phyloP scores from a whole-genome alignment of 1,140 invertebrate species.

The Battus philenor region DNA sequence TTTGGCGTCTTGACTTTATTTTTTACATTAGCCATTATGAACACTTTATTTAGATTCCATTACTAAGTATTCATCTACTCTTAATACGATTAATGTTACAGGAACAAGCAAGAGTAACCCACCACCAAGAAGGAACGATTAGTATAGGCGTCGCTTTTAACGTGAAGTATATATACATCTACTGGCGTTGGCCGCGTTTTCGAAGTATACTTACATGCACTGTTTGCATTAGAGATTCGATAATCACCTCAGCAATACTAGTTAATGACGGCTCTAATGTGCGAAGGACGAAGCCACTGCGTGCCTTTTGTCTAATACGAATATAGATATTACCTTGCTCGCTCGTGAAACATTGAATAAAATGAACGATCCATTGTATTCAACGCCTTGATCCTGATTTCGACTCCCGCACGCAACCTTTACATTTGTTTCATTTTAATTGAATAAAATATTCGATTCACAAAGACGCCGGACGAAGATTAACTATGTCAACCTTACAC shows the following conservation, averaged over 20 bases:
- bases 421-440: constrained; percentile 12
- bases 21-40: constrained; percentile 65
- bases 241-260: constrained; percentile 64
- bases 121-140: constrained; percentile 45
- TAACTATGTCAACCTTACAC: constrained; percentile 12
- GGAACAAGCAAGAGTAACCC: constrained; percentile 53
- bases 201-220: constrained; percentile 64
- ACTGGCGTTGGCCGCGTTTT: constrained; percentile 24
- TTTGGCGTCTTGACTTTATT: constrained; percentile 51
- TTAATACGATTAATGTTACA: constrained; percentile 32
- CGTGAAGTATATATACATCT: constrained; percentile 15
- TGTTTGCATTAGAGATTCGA: constrained; percentile 54
- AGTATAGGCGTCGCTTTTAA: constrained; percentile 3
- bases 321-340: constrained; percentile 59
- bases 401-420: constrained; percentile 16
- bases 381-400: constrained; percentile 17
- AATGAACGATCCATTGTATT: constrained; percentile 18
- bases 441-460: constrained; percentile 7
- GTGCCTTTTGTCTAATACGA: constrained; percentile 57
- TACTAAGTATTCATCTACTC: constrained; percentile 29
- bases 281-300: constrained; percentile 62
- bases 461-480: constrained; percentile 12
- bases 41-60: constrained; percentile 24
- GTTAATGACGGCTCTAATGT: constrained; percentile 67
- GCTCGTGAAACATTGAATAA: constrained; percentile 31